These are phyloP conservation scores for Sander vitreus DNA, from an alignment of 2,113 vertebrate genomes.

Conservation along the genomic window DNA sequence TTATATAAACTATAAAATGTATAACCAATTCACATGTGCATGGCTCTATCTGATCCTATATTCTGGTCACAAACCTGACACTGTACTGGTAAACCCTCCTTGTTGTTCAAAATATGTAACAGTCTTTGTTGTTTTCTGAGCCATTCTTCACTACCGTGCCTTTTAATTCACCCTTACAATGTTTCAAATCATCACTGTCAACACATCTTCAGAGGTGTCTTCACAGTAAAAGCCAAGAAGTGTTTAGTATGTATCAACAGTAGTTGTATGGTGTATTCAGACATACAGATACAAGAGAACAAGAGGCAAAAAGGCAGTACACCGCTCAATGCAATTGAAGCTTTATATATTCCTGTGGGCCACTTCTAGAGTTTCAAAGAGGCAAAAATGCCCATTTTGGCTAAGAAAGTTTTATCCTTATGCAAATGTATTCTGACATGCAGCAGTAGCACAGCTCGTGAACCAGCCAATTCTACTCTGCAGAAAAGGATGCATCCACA, in stretches of 20 bases:
- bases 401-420: not conserved
- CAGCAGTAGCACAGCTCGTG: not conserved
- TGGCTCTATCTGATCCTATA: not conserved
- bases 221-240: not conserved
- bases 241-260: not conserved
- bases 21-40: not conserved
- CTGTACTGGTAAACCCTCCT: not conserved
- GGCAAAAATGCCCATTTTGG: too few species aligned
- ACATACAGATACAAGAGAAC: not conserved
- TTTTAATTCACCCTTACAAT: not conserved
- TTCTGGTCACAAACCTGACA: not conserved
- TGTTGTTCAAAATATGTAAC: not conserved
- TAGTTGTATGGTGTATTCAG: not conserved
- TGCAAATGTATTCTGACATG: too few species aligned
- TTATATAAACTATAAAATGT: not conserved
- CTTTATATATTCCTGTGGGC: not conserved
- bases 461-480: not conserved
- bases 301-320: not conserved
- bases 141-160: not conserved
- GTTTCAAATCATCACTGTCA: not conserved
- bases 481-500: not conserved
- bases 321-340: too few species aligned
- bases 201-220: not conserved
- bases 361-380: too few species aligned
- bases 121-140: not conserved